A percentile compares a stretch with the other conserved stretches of the same genome.
phyloP scores from a whole-genome alignment of 2,113 vertebrate species.

The Pluvianellus socialis region DNA sequence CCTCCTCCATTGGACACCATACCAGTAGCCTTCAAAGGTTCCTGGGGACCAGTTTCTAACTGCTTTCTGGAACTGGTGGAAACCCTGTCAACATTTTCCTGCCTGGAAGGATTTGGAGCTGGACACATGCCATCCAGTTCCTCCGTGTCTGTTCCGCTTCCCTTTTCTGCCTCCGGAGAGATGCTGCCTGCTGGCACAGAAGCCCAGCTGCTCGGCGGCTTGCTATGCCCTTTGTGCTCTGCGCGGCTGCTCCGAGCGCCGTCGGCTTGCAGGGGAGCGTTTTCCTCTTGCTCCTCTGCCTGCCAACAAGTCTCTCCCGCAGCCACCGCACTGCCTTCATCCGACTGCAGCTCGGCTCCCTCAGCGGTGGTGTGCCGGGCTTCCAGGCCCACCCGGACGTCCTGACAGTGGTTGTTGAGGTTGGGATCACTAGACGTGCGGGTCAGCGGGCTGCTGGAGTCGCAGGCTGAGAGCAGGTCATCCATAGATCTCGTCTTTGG shows the following conservation, averaged over 20 bases:
- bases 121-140: neutral
- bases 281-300: constrained; percentile 1
- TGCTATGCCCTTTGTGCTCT: constrained; percentile 60
- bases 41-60: constrained; percentile 17
- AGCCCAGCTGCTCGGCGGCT: neutral
- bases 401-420: constrained; percentile 96
- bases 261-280: neutral
- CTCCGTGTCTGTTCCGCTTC: neutral
- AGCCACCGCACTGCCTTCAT: neutral
- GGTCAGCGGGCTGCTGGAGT: constrained; percentile 87
- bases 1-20: neutral
- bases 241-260: neutral
- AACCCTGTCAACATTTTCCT: constrained; percentile 3
- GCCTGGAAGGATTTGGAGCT: neutral
- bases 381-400: constrained; percentile 80
- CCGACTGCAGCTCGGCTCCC: constrained; percentile 7
- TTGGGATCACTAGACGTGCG: constrained; percentile 98
- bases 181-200: constrained; percentile 1
- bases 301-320: neutral
- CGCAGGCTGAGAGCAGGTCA: constrained; percentile 89
- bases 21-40: neutral
- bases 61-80: constrained; percentile 14
- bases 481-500: constrained; percentile 98
- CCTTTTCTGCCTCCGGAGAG: constrained; percentile 19
- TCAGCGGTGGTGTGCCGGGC: constrained; percentile 63